phyloP scores from a whole-genome alignment of 2,797 vertebrate genomes.

The Schizopygopsis pylzovi region DNA sequence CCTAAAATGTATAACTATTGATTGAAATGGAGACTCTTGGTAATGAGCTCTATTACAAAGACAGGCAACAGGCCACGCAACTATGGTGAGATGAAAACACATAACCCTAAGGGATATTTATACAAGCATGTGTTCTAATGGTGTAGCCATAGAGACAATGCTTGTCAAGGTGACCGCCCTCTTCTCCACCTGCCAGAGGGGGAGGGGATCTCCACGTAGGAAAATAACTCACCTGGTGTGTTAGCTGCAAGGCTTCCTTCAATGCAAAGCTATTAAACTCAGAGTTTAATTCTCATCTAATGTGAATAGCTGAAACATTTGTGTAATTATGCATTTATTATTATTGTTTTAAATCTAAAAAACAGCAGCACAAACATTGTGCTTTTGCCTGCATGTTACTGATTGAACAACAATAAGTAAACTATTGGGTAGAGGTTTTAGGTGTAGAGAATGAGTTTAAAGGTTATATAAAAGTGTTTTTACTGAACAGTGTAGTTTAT shows the following conservation, averaged over 20 bases:
- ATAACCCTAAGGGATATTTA: slow-evolving; percentile 34
- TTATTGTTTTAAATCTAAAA: not conserved
- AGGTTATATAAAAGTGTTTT: not conserved
- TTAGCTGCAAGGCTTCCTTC: not conserved
- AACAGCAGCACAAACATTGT: not conserved
- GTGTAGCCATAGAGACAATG: slow-evolving; percentile 54
- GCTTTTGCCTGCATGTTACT: not conserved
- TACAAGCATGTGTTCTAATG: slow-evolving; percentile 20
- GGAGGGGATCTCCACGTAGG: not conserved
- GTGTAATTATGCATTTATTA: not conserved
- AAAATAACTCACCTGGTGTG: not conserved
- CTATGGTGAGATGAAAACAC: slow-evolving; percentile 34
- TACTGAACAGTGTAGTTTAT: not conserved
- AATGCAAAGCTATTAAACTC: not conserved
- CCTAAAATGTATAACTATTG: not conserved
- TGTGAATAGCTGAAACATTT: not conserved
- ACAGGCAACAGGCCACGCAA: not conserved
- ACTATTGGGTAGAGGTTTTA: not conserved
- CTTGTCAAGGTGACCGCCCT: slow-evolving; percentile 34
- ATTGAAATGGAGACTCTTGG: not conserved
- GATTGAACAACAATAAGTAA: not conserved
- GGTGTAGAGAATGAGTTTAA: slow-evolving; percentile 9
- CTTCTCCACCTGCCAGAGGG: slow-evolving; percentile 34
- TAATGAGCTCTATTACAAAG: not conserved
- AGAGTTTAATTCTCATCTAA: not conserved